Percentiles rank a stretch among this genome's conserved stretches.
These are phyloP conservation scores for Chaetogeoica ovagalla DNA, from an alignment of 2,888 invertebrate genomes.

Conservation along the genomic window DNA sequence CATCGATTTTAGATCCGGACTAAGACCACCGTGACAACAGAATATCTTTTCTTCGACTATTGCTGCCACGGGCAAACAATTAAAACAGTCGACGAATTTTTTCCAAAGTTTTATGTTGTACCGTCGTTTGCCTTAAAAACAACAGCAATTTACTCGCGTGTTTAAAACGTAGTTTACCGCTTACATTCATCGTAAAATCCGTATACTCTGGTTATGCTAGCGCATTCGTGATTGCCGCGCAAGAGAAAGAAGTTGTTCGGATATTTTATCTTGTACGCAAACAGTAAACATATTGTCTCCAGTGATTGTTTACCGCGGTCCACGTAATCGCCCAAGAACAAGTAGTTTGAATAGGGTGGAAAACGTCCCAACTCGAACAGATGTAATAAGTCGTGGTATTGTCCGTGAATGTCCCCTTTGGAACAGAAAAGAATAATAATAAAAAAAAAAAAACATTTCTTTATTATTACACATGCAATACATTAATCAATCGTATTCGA, in stretches of 20 bases:
- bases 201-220: slow-evolving; percentile 75
- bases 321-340: slow-evolving; percentile 97
- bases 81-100: slow-evolving; percentile 99
- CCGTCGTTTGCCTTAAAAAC: slow-evolving; percentile 68
- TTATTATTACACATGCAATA: too few relatives aligned
- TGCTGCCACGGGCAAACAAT: slow-evolving; percentile 97
- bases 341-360: slow-evolving; percentile 95
- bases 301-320: slow-evolving; percentile 97
- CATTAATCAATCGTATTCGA: too few relatives aligned
- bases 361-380: slow-evolving; percentile 99
- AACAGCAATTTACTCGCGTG: background rate
- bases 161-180: slow-evolving; percentile 56
- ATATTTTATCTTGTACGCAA: slow-evolving; percentile 99
- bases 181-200: slow-evolving; percentile 95
- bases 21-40: slow-evolving; percentile 80
- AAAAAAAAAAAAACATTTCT: too few relatives aligned
- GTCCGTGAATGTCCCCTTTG: slow-evolving; percentile 97
- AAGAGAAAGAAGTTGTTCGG: too few relatives aligned
- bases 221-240: slow-evolving; percentile 88
- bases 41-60: slow-evolving; percentile 86
- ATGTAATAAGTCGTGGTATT: slow-evolving; percentile 96
- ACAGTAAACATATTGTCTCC: slow-evolving; percentile 94
- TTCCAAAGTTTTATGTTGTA: slow-evolving; percentile 99
- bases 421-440: too few relatives aligned
- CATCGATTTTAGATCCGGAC: slow-evolving; percentile 93